Conservation (phyloP, 1,140 invertebrate genomes). For the Orius insidiosus region DNA sequence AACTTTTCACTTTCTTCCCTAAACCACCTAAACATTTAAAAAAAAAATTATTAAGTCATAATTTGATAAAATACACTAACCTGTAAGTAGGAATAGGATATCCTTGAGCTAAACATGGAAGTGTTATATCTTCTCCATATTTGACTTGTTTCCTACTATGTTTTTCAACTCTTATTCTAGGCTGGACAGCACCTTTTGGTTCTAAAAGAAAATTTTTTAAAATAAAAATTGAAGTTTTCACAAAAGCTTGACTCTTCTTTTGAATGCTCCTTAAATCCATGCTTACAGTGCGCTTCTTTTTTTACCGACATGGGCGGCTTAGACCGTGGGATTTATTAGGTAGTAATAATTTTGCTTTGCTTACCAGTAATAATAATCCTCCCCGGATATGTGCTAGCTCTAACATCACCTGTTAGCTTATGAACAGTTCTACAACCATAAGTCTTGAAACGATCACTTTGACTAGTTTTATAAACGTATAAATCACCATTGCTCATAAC, state of each 20-base stretch:
- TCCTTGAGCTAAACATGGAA: conserved; percentile 58
- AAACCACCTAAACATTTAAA: conserved; percentile 43
- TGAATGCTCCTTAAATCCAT: no score
- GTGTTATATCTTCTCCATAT: conserved; percentile 47
- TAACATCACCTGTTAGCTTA: conserved; percentile 52
- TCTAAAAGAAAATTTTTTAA: no score
- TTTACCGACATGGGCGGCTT: no score
- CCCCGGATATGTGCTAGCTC: conserved; percentile 42
- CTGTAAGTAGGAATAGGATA: conserved; percentile 58
- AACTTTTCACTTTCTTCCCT: conserved; percentile 42
- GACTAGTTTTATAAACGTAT: conserved; percentile 53
- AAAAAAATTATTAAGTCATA: no score
- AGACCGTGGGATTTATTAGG: no score
- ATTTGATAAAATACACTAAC: conserved; percentile 23
- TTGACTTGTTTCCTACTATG: conserved; percentile 40
- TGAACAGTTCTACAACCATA: conserved; percentile 74
- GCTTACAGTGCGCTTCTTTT: no score
- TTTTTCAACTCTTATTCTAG: conserved; percentile 47
- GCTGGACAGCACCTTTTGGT: conserved; percentile 51
- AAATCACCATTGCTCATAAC: conserved; percentile 71
- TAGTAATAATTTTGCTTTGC: no score
- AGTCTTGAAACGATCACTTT: conserved; percentile 48
- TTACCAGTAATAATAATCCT: conserved; percentile 42
- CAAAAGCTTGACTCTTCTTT: no score
- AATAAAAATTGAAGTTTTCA: no score